These are phyloP conservation scores for Sardina pilchardus DNA, from an alignment of 2,113 vertebrate genomes.

Conservation along the genomic window DNA sequence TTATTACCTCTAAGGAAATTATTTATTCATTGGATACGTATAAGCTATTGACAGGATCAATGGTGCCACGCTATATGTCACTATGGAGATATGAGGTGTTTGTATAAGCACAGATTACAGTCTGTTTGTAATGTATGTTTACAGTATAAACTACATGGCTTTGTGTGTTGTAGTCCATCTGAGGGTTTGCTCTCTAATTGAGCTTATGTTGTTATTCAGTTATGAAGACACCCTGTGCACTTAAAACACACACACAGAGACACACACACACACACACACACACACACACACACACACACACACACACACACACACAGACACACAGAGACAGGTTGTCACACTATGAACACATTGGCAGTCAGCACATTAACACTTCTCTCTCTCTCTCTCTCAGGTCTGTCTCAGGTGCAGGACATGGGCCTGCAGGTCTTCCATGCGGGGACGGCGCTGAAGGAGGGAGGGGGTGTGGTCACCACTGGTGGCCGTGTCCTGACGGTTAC, in stretches of 20 bases:
- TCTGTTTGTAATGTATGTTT: not conserved
- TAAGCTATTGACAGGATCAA: no score
- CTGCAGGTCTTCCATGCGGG: conserved; percentile 92
- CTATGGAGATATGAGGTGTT: no score
- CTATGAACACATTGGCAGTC: not conserved
- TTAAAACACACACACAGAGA: no score
- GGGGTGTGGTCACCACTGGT: conserved; percentile 80
- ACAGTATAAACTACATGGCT: not conserved
- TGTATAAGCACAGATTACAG: no score
- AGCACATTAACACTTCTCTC: not conserved
- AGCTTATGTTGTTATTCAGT: no score
- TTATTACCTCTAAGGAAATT: no score
- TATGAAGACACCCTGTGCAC: no score
- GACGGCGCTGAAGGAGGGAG: conserved; percentile 78
- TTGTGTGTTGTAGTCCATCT: not conserved
- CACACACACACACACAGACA: no score
- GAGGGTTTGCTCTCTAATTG: no score
- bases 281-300: not conserved
- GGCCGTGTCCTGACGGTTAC: conserved; percentile 90
- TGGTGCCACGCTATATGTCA: no score
- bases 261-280: not conserved
- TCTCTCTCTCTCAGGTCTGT: conserved; percentile 73
- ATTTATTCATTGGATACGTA: no score
- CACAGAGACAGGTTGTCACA: not conserved
- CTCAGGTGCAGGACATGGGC: conserved; percentile 74